Base-by-base conservation (phyloP, 2,797 vertebrate species). In the Chaetophractus vellerosus region DNA sequence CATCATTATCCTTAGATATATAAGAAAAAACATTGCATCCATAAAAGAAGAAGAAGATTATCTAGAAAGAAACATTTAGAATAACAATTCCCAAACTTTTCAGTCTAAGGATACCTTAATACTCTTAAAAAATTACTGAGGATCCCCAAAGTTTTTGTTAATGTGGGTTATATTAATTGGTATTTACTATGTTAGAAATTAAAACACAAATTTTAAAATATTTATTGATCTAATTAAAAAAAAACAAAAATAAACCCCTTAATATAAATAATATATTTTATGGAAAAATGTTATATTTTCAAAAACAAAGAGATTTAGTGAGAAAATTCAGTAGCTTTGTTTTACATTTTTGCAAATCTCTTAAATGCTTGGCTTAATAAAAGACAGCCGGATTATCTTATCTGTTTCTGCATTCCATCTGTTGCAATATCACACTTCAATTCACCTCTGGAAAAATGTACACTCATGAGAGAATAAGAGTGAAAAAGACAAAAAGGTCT, bases 21-120 rank as follows among this genome's bases (percentile, higher is more conserved):
- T 18, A 61, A 75, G 75, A 91, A 33, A 76, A 90, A 85, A 45
- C 1, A 38, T 16, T 71, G 9, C 11, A 59, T 18, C 36, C 9
- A 21, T 88, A 48, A 64, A 93, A 91, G 9, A 72, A 80, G 31
- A 93, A 91, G 9, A 72, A 80, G 31, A 63, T 82, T 7, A 63
- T 24, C 45, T 78, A 91, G 41, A 91, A 93, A 84, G 38, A 16
- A 93, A 63, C 23, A 92, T 45, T 68, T 71, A 86, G 5, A 69
- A 16, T 41, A 88, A 31, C 5, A 87, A 24, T 79, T 80, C 75
- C 84, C 50, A 68, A 45, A 76, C 7, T 1, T 91, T 92, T 26
- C 63, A 5, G 18, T 36, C 11, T 38, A 90, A 87, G 8, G 1
- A 83, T 24, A 2, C 2, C 5, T 28, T 83, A 72, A 75, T 15